Evolutionary conservation across 1,140 invertebrate genomes (phyloP).

Genomic region (Tyrophagus putrescentiae): DNA sequence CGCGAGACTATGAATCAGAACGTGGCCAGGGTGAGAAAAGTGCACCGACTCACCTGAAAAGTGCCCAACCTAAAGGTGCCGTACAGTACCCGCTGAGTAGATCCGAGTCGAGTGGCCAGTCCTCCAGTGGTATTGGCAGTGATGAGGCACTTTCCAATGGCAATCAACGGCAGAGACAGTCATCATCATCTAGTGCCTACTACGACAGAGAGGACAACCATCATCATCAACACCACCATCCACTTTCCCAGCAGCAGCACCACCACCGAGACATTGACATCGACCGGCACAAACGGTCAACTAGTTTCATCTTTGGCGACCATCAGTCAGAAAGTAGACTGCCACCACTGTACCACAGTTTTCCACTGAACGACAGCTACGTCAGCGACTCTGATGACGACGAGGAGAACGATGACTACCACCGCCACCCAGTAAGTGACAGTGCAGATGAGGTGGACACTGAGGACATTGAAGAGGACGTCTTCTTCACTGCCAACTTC

Average conservation of each 20-base stretch:
- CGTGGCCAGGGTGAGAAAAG: conserved; percentile 28
- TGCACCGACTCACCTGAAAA: background rate
- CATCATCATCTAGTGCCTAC: too few species aligned
- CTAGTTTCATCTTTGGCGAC: too few species aligned
- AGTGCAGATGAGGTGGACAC: conserved; percentile 20
- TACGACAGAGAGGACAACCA: too few species aligned
- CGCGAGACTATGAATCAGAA: conserved; percentile 68
- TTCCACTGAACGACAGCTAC: conserved; percentile 23
- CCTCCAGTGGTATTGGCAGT: conserved; percentile 58
- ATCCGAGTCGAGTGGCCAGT: conserved; percentile 34
- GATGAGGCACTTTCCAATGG: conserved; percentile 62
- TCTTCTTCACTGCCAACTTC: conserved; percentile 23
- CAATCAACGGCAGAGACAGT: conserved; percentile 40
- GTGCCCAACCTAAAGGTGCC: too few species aligned
- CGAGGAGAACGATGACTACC: conserved; percentile 25
- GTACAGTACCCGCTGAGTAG: background rate
- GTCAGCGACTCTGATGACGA: conserved; percentile 27
- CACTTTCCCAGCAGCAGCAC: too few species aligned
- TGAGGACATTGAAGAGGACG: conserved; percentile 21
- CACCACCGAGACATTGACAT: too few species aligned
- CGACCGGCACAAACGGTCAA: too few species aligned
- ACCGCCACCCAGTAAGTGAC: too few species aligned
- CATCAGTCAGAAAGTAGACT: too few species aligned
- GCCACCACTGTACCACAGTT: too few species aligned
- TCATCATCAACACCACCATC: too few species aligned